Evolutionary conservation across 1,140 invertebrate species (phyloP).

Genomic region (Drosophila sechellia): DNA sequence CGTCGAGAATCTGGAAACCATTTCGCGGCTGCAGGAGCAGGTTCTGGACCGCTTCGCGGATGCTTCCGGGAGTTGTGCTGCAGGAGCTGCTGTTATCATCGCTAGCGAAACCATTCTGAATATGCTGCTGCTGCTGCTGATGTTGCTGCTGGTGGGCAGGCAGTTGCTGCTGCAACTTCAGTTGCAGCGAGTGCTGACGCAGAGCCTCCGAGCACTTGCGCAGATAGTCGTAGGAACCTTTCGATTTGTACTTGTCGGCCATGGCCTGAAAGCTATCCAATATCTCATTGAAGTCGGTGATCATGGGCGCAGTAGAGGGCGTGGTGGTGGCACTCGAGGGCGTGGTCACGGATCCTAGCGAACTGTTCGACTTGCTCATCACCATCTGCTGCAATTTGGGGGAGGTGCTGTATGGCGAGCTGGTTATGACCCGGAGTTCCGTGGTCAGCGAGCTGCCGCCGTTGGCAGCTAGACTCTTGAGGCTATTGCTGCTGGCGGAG

Average conservation of each 20-base stretch:
- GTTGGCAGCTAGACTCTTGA: constrained; percentile 61
- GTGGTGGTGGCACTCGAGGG: constrained; percentile 72
- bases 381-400: constrained; percentile 63
- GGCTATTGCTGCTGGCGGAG: constrained; percentile 64
- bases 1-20: constrained; percentile 90
- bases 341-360: constrained; percentile 62
- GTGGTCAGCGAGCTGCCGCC: constrained; percentile 49
- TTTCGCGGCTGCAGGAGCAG: constrained; percentile 88
- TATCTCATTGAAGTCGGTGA: constrained; percentile 83
- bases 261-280: constrained; percentile 83
- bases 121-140: constrained; percentile 46
- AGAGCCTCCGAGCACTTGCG: constrained; percentile 84
- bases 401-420: constrained; percentile 59
- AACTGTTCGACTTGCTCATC: constrained; percentile 71
- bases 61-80: constrained; percentile 86
- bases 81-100: constrained; percentile 83
- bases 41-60: constrained; percentile 88
- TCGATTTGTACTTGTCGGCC: constrained; percentile 84
- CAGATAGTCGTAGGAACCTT: constrained; percentile 84
- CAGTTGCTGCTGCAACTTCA: constrained; percentile 68
- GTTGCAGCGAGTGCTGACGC: constrained; percentile 76
- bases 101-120: constrained; percentile 69
- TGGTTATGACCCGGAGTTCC: constrained; percentile 73
- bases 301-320: constrained; percentile 74
- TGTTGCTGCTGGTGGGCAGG: constrained; percentile 24